Base-by-base conservation (phyloP, 2,113 vertebrate genomes). In the Macroglossus sobrinus region DNA sequence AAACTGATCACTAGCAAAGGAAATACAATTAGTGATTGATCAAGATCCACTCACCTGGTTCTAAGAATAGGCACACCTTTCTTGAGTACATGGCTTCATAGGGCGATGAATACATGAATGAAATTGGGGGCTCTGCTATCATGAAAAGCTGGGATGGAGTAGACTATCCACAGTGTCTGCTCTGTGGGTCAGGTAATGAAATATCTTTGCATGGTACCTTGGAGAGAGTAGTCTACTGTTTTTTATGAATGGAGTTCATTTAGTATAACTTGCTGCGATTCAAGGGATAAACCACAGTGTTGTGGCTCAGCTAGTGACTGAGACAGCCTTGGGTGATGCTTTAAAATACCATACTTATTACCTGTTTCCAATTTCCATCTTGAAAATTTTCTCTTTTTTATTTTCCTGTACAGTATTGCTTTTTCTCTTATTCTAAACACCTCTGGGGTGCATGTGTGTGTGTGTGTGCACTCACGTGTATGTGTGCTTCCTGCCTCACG, bases 391-490 rank as follows among this genome's bases (percentile, higher is more conserved):
- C 7, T 40, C 38, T 76, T 84, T 80, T 84, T 57, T 84, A 71
- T 78, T 33, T 45, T 38, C 3, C 13, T 61, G 55, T 43, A 81
- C 12, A 19, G 38, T 45, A 40, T 63, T 82, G 28, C 16, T 63
- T 61, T 63, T 61, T 63, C 28, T 45, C 57, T 33, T 45, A 1
- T 91, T 87, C 26, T 89, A 9, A 69, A 38, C 26, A 50, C 30
- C 11, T 35, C 18, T 59, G 43, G 3, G 7, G 4, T n/a, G 14
- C 24, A 21, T 14, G 53, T 14, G 22, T 0, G 1, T 16, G 1
- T 16, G 4, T 26, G 19, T 28, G 9, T 24, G 38, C 9, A 26
- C 5, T 6, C 22, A 12, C 1, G 13, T 3, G 35, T 13, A 40
- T 33, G 11, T 35, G 16, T 47, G n/a, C 59, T 79, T 68, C 53